phyloP scores from a whole-genome alignment of 2,888 invertebrate genomes.

The Iphiclides podalirius region DNA sequence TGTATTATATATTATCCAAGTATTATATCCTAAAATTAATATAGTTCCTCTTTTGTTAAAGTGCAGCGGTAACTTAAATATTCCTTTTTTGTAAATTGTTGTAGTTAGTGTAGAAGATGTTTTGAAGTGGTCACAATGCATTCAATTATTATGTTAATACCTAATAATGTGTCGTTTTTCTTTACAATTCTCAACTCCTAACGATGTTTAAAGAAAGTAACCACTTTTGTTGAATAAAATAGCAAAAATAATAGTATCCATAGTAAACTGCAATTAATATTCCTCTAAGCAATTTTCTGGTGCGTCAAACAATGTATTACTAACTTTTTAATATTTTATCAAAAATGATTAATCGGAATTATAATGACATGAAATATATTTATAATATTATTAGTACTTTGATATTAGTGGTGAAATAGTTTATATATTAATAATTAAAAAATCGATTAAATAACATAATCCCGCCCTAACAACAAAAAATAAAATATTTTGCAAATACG shows the following conservation, averaged over 20 bases:
- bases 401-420: not conserved
- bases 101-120: not conserved
- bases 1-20: too few relatives aligned
- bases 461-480: conserved; percentile 1
- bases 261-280: not conserved
- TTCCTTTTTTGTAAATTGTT: not conserved
- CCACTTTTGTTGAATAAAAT: not conserved
- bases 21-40: not conserved
- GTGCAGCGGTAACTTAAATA: too few relatives aligned
- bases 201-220: not conserved
- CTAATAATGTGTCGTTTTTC: not conserved
- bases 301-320: conserved; percentile 14
- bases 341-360: not conserved
- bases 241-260: not conserved
- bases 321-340: not conserved
- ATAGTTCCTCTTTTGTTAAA: not conserved
- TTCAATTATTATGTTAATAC: not conserved
- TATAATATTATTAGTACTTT: not conserved
- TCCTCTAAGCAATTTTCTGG: conserved; percentile 19
- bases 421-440: not conserved
- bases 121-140: not conserved
- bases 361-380: not conserved
- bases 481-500: not conserved
- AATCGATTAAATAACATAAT: conserved; percentile 3
- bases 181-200: not conserved